These are phyloP conservation scores for Loriculus beryllinus DNA, from an alignment of 2,797 vertebrate genomes.

Conservation along the genomic window DNA sequence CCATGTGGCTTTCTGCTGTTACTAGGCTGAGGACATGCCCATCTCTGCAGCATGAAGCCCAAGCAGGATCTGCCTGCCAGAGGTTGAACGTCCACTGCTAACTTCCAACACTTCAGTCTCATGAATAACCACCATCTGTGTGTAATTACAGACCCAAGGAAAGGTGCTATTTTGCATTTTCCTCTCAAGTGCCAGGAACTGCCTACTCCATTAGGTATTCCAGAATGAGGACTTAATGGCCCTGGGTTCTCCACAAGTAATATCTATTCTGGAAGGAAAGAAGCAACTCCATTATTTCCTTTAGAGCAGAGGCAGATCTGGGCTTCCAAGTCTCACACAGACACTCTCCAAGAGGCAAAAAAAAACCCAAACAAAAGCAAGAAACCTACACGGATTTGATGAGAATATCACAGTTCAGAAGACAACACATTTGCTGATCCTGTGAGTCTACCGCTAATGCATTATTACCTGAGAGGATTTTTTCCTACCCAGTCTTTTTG, in stretches of 20 bases:
- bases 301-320: background rate
- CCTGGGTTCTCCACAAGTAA: background rate
- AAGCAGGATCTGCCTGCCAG: rapidly evolving
- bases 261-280: background rate
- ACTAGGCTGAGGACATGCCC: background rate
- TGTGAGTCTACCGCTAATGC: background rate
- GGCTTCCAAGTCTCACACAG: background rate
- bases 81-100: background rate
- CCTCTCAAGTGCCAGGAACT: background rate
- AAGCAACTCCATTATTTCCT: background rate
- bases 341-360: background rate
- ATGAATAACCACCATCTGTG: background rate
- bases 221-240: background rate
- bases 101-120: background rate
- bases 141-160: background rate
- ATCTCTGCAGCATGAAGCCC: rapidly evolving
- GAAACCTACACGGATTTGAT: background rate
- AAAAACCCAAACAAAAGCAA: background rate
- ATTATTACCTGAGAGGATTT: background rate
- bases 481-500: background rate
- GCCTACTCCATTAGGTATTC: background rate
- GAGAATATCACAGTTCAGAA: background rate
- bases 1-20: background rate
- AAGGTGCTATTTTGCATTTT: background rate
- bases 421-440: background rate